Conservation (phyloP, 2,113 vertebrate species). For the Arenaria interpres region DNA sequence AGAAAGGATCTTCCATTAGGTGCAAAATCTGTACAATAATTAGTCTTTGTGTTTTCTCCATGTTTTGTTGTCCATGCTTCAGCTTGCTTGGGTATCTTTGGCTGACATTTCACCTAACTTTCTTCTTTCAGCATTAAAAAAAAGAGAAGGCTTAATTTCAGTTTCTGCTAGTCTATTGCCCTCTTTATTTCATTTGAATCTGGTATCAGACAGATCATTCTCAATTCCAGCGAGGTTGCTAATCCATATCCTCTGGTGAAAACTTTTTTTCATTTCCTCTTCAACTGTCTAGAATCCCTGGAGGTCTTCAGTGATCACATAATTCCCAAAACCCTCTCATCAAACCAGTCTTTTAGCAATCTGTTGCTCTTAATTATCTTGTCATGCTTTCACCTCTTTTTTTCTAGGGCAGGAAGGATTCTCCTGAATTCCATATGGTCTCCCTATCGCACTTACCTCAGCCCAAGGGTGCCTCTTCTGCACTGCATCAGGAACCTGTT, state of each 20-base stretch:
- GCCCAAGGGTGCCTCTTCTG: neutral
- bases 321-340: neutral
- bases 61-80: neutral
- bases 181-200: neutral
- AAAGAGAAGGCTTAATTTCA: neutral
- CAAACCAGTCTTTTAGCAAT: neutral
- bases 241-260: neutral
- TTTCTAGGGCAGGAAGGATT: neutral
- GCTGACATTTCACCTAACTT: neutral
- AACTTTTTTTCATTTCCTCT: neutral
- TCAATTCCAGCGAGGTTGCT: neutral
- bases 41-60: neutral
- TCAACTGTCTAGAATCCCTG: fast-evolving
- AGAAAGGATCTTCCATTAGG: neutral
- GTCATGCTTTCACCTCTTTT: neutral
- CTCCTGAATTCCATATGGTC: neutral
- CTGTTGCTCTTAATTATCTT: neutral
- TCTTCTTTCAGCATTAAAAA: neutral
- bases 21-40: neutral
- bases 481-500: neutral
- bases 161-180: neutral
- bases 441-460: neutral
- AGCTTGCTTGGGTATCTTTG: neutral
- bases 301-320: neutral
- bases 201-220: neutral